These are phyloP conservation scores for Xiphophorus couchianus DNA, from an alignment of 2,113 vertebrate genomes.

Conservation along the genomic window DNA sequence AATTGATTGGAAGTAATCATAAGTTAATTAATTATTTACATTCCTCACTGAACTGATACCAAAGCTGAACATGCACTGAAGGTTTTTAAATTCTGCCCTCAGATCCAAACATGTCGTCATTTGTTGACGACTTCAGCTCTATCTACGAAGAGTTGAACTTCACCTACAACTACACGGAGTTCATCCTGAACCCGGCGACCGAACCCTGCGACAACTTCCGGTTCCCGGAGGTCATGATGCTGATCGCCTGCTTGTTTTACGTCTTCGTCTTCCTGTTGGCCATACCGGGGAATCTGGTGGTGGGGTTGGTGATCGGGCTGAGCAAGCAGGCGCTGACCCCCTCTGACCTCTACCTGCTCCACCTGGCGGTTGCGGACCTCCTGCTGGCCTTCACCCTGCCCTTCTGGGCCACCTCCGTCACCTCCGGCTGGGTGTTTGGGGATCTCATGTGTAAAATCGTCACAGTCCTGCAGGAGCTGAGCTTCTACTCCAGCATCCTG, in stretches of 20 bases:
- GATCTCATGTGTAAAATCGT: constrained; percentile 75
- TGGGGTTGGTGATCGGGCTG: constrained; percentile 72
- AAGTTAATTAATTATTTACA: too few species aligned
- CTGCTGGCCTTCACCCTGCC: constrained; percentile 78
- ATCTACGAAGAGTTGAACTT: constrained; percentile 66
- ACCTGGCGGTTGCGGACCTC: constrained; percentile 77
- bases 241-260: constrained; percentile 60
- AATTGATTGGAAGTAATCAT: too few species aligned
- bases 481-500: constrained; percentile 83
- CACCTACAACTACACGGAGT: constrained; percentile 53
- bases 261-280: constrained; percentile 75
- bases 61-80: not conserved
- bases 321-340: constrained; percentile 57
- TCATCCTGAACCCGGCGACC: constrained; percentile 40
- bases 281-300: constrained; percentile 77
- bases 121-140: constrained; percentile 39
- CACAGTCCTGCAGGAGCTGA: constrained; percentile 74
- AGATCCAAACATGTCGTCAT: constrained; percentile 60
- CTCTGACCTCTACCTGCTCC: constrained; percentile 81
- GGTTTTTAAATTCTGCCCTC: constrained; percentile 1
- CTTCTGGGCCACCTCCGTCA: constrained; percentile 70
- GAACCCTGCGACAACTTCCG: constrained; percentile 44
- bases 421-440: constrained; percentile 79
- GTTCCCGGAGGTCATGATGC: not conserved
- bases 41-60: too few species aligned